Conservation (phyloP, 2,113 vertebrate genomes). For the Xiphias gladius region DNA sequence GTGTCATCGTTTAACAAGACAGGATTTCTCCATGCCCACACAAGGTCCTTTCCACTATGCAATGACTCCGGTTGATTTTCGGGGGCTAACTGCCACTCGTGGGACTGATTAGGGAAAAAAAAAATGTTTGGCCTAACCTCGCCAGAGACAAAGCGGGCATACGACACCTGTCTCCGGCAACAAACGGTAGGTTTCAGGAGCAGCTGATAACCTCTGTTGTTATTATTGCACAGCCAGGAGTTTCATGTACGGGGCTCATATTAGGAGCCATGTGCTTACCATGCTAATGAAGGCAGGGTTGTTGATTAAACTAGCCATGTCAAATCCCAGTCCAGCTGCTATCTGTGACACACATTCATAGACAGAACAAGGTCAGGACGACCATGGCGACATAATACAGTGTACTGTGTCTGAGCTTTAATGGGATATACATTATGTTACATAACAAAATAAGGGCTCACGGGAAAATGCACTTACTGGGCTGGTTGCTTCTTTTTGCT, state of each 20-base stretch:
- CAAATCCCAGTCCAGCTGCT: slow-evolving; percentile 94
- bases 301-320: slow-evolving; percentile 99
- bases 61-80: slow-evolving; percentile 30
- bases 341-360: slow-evolving; percentile 82
- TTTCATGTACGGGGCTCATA: background rate
- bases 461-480: too few species aligned
- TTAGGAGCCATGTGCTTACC: slow-evolving; percentile 84
- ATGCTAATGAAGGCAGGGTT: slow-evolving; percentile 99
- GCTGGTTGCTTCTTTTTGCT: slow-evolving; percentile 92
- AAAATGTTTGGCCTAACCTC: slow-evolving; percentile 9
- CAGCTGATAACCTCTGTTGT: background rate
- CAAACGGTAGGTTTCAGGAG: background rate
- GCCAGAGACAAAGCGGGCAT: slow-evolving; percentile 23
- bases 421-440: background rate
- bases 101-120: slow-evolving; percentile 34
- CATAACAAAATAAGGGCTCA: too few species aligned
- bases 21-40: background rate
- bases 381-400: background rate
- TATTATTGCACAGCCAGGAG: background rate
- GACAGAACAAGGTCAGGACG: background rate
- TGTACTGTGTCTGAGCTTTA: too few species aligned
- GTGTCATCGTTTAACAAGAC: slow-evolving; percentile 45
- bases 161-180: slow-evolving; percentile 11
- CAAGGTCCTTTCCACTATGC: slow-evolving; percentile 8
- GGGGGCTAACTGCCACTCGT: slow-evolving; percentile 16